phyloP scores from a whole-genome alignment of 2,797 vertebrate species.

The Falco peregrinus region DNA sequence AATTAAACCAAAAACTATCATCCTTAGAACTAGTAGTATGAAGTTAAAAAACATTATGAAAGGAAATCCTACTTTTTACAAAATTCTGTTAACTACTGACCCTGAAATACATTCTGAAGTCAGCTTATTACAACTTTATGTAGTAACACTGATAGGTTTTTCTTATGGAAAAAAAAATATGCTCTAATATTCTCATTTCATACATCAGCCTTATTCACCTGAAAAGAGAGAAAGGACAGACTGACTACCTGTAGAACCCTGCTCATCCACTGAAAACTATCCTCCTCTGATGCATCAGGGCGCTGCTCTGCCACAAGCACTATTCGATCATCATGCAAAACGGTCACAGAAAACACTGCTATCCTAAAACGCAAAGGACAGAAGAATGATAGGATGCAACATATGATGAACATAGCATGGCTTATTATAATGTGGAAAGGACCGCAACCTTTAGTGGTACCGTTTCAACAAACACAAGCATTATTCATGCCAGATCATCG shows the following conservation, averaged over 20 bases:
- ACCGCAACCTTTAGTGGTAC: background rate
- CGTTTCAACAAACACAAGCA: background rate
- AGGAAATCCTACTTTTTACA: background rate
- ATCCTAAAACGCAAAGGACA: conserved; percentile 82
- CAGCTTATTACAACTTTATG: background rate
- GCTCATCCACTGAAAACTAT: conserved; percentile 99
- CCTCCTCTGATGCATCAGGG: conserved; percentile 94
- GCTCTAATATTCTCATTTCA: background rate
- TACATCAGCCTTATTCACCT: conserved; percentile 40
- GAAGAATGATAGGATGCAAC: conserved; percentile 18
- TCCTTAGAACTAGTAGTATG: background rate
- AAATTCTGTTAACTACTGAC: background rate
- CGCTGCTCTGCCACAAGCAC: conserved; percentile 96
- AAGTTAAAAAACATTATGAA: background rate
- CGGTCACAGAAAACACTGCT: conserved; percentile 93
- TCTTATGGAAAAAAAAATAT: background rate
- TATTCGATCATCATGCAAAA: conserved; percentile 92
- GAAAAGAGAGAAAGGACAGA: conserved; percentile 66
- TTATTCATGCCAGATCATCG: background rate
- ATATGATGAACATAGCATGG: background rate
- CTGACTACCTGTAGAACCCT: conserved; percentile 90
- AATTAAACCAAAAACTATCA: background rate
- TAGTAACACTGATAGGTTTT: background rate
- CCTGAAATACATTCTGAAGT: background rate
- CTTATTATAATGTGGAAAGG: background rate